Base-by-base conservation (phyloP, 2,888 invertebrate species). In the Tiphia femorata region DNA sequence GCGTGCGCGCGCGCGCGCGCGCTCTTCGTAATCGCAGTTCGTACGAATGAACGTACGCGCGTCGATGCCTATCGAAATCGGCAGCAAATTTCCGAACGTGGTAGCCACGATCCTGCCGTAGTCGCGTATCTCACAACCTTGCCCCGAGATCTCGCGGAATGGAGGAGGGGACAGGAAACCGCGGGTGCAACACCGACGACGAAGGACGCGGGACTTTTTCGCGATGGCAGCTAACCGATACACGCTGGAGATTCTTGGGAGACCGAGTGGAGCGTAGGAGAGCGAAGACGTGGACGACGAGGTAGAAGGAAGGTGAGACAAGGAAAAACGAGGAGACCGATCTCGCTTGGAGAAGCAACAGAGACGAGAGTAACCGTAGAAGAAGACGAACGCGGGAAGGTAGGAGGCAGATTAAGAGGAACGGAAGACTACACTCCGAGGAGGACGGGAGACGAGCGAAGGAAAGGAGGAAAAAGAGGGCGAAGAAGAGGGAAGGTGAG, bases 121-220 rank as follows among this genome's bases (percentile, higher is more conserved):
- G 25, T n/a, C n/a, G 23, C 54, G 54, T 65, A 67, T 65, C 67
- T 57, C 52, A 14, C 40, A 42, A n/a, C 20, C 37, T 52, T 49
- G 65, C 49, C 51, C 35, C 56, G 49, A 53, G 33, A 23, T 47
- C 27, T 17, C 16, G 30, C 40, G 27, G n/a, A 20, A 37, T 30
- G 29, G 17, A 21, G 42, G 47, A 42, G 38, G 17, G 47, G 46
- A 20, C 57, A 44, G 56, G 50, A 53, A 56, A 50, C 53, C 49
- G 29, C 2, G 42, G 47, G 27, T 19, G 48, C 43, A 29, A 51
- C 49, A 57, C 61, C 53, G 56, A 63, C 58, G 42, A 52, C 62
- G 64, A 63, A 67, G 67, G 68, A 72, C 69, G 66, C 42, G 53
- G 29, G 7, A 47, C 64, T 69, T 67, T 70, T 69, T 69, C 57